Base-by-base conservation (phyloP, 2,113 vertebrate genomes). In the Myrmophylax atrothorax region DNA sequence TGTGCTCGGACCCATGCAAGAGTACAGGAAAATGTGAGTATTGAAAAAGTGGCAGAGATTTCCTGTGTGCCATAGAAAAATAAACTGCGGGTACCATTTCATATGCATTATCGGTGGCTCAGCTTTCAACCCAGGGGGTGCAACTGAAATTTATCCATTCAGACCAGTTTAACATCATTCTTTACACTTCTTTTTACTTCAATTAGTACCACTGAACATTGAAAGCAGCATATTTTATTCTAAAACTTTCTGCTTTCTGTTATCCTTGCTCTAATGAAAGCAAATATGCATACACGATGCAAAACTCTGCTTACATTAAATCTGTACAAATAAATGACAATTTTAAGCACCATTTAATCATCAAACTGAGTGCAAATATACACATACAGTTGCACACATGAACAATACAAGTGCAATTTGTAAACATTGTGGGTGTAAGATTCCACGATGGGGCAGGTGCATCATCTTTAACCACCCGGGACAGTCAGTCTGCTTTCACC, bases 401-500 rank as follows among this genome's bases (percentile, higher is more conserved):
- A 58, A 46, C 1, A 3, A 46, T 24, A 17, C 11, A 9, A 52
- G 17, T 10, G n/a, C 60, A 46, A 3, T 66, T 59, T 42, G 62
- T 93, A 91, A 94, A 82, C 68, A 22, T 0, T 4, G 10, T 2
- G 14, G 26, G 22, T 26, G 62, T 23, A 19, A 22, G 46, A 44
- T 8, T 35, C 63, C 18, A 1, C 2, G 6, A 12, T 2, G 22
- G 35, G 14, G 19, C 53, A 76, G 28, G 37, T 6, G 19, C 10
- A 7, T 2, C 1, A 1, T 6, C 19, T n/a, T 28, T 25, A 20
- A 18, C 17, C 15, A 0, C 26, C 16, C 1, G 46, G 66, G n/a
- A 20, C 1, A 1, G 6, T 11, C 33, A 3, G 3, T 4, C 22
- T 9, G 1, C 7, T 33, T 28, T 8, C 31, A 40, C 6, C 5